Evolutionary conservation across 2,888 invertebrate species (phyloP).

Genomic region (Coelogynopora nodosa): DNA sequence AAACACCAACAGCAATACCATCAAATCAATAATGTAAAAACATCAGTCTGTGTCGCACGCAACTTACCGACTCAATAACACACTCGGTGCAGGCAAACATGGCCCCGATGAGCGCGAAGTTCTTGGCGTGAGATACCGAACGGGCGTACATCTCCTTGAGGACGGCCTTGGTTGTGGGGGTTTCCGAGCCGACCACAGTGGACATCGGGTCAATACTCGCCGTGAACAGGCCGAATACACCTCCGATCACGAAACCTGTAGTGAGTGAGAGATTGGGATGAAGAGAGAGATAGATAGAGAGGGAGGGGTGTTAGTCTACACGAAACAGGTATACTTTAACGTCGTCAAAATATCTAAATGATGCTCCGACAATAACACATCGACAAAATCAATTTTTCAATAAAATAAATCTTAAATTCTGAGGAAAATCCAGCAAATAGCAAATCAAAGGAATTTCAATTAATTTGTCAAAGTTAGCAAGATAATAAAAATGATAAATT

Average conservation of each 20-base stretch:
- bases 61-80: slow-evolving; percentile 80
- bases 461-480: too few species aligned
- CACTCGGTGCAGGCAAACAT: slow-evolving; percentile 94
- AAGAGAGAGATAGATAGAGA: too few species aligned
- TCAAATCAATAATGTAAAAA: slow-evolving; percentile 62
- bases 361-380: too few species aligned
- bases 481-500: too few species aligned
- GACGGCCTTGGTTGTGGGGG: slow-evolving; percentile 80
- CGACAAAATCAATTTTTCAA: too few species aligned
- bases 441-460: too few species aligned
- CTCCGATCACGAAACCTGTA: slow-evolving; percentile 85
- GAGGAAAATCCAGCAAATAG: too few species aligned
- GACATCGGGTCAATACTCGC: slow-evolving; percentile 89
- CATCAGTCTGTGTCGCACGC: too few species aligned
- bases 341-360: too few species aligned
- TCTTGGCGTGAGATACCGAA: slow-evolving; percentile 88
- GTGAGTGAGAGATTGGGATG: slow-evolving; percentile 46
- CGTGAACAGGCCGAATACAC: slow-evolving; percentile 89
- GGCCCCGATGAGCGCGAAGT: slow-evolving; percentile 90
- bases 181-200: slow-evolving; percentile 67
- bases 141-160: slow-evolving; percentile 84
- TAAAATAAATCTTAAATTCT: too few species aligned
- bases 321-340: too few species aligned
- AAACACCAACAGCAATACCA: slow-evolving; percentile 38
- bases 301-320: too few species aligned